Evolutionary conservation across 2,888 invertebrate genomes (phyloP), one percentile per base, ranked within the genome.

Genomic region (Xiphydria camelus): DNA sequence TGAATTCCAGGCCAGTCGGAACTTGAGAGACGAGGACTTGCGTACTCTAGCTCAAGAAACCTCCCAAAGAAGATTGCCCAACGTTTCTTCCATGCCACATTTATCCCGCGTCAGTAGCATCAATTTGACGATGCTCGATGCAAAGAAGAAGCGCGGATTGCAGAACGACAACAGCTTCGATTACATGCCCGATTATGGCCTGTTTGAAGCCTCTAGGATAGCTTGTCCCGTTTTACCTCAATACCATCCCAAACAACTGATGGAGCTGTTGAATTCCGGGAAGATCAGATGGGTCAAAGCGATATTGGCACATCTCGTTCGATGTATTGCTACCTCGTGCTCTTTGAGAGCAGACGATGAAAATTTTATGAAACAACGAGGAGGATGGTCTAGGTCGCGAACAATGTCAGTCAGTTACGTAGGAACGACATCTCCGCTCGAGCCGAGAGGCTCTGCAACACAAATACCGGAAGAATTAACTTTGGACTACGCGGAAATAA

Each of bases 201-300:
- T 99, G 39, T 99, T 99, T 76, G 98, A 99, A 77, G 97, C 98
- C 0, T 94, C 96, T 4, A 84, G 96, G 51, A 91, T 97, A 70
- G 96, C 97, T 0, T 98, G 95, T 64, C 98, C 98, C 0, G 96
- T 98, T 29, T 78, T 99, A 47, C 99, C 99, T 0, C 99, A 99
- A 68, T 99, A 99, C 74, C 99, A 99, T 78, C 99, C 99, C 0
- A 97, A 97, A 68, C 98, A 98, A 68, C 79, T 99, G 22, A 97
- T 99, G 91, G 99, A 99, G 70, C 78, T 99, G 25, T 81, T 99
- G 19, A 98, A 98, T 78, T 97, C 96, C 41, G 99, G 99, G 2
- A 97, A 96, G 78, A 96, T 95, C 58, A 83, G 94, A 65, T 92
- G 98, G 87, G 99, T 99, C 0, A 97, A 98, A 73, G 98, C 98